Evolutionary conservation across 2,888 invertebrate genomes (phyloP), one percentile per base, ranked within the genome.

Genomic region (Tetheella fluctuosa): DNA sequence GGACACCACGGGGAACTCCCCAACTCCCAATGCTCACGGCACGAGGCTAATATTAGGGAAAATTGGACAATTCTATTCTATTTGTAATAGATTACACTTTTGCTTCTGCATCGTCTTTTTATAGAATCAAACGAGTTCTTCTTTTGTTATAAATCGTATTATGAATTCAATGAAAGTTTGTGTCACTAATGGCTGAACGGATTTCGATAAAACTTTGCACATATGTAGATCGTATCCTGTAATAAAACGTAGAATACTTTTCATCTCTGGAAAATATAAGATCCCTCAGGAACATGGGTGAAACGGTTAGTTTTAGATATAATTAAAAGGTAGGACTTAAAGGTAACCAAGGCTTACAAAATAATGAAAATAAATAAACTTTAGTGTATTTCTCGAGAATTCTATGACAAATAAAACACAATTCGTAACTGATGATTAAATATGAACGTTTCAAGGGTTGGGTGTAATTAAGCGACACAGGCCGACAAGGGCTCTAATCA

Each of bases 11-110:
- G 59, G n/a, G 60, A 54, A 56, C 56, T 42, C 52, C 57, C 52
- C 23, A 56, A 56, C 54, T 60, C 64, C 62, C 60, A 55, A 53
- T 17, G 57, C 64, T 61, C 61, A 59, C 54, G 56, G 59, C 60
- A n/a, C 61, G 42, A 23, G n/a, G 39, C 56, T 59, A 64, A 64
- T 61, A 59, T 60, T 55, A 28, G 48, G 52, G 56, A 42, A 52
- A 61, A 64, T 64, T 57, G 63, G 61, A 39, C 55, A 55, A 59
- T 60, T 57, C 10, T 20, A 48, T 48, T 48, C 48, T 48, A 48
- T 48, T 48, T 20, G 17, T 10, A 1, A 48, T 48, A 48, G 17
- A 17, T 6, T 48, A 8, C 10, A 10, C 10, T 10, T 48, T 48
- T 48, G 48, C 17, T 48, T 42, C 20, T 7, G 8, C 2, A 10